A percentile compares a stretch with the other conserved stretches of the same genome.
Conservation (phyloP, 2,888 invertebrate genomes). For the Willowsia nigromaculata region DNA sequence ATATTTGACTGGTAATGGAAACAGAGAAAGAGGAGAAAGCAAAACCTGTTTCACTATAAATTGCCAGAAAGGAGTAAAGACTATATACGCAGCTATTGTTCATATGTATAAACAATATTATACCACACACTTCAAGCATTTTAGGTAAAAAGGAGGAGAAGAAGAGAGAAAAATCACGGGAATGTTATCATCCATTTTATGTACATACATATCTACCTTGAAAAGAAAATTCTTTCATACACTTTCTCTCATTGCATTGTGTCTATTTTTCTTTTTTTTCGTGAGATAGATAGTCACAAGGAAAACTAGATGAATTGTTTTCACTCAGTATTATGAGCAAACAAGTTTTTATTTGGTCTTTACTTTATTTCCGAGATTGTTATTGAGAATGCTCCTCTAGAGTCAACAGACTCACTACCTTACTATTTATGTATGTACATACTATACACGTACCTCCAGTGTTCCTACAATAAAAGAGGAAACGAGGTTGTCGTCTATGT, state of each 20-base stretch:
- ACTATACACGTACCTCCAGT: background rate
- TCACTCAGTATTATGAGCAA: constrained; percentile 72
- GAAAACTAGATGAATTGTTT: constrained; percentile 72
- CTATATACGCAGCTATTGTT: too few relatives aligned
- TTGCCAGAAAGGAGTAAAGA: background rate
- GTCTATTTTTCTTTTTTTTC: constrained; percentile 55
- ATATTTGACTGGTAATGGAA: constrained; percentile 67
- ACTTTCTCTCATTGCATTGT: constrained; percentile 34
- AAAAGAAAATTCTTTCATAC: constrained; percentile 58
- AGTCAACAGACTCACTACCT: constrained; percentile 52
- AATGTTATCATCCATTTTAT: constrained; percentile 64
- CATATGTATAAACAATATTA: constrained; percentile 10
- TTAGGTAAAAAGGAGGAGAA: constrained; percentile 39
- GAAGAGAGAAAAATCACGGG: constrained; percentile 54
- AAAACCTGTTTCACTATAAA: constrained; percentile 2
- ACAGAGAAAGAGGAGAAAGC: constrained; percentile 1
- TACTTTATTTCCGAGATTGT: constrained; percentile 72
- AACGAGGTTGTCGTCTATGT: constrained; percentile 1
- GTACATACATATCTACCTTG: constrained; percentile 38
- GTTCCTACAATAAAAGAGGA: constrained; percentile 7
- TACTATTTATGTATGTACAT: background rate
- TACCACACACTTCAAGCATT: constrained; percentile 17
- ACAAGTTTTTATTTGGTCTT: constrained; percentile 73
- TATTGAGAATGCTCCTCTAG: constrained; percentile 61
- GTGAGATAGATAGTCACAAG: constrained; percentile 58